These are phyloP conservation scores for Cinclus mexicanus DNA, from an alignment of 2,113 vertebrate species.

Conservation along the genomic window DNA sequence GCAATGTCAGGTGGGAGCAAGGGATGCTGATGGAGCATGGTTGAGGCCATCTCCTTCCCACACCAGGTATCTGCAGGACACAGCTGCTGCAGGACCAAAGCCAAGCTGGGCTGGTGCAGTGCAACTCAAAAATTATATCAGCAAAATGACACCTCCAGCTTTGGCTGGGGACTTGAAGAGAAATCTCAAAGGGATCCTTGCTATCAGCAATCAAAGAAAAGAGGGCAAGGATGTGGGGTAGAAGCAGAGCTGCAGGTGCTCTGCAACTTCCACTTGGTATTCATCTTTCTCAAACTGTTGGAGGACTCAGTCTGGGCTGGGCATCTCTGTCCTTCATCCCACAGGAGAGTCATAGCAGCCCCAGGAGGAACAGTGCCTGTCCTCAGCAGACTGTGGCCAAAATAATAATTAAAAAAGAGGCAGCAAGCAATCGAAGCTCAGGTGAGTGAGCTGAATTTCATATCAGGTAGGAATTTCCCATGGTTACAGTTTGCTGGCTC, in stretches of 20 bases:
- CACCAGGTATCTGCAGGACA: not conserved
- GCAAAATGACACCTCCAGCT: conserved; percentile 7
- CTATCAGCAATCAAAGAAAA: not conserved
- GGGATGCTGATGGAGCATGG: not conserved
- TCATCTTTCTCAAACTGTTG: not conserved
- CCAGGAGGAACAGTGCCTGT: not conserved
- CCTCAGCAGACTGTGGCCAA: not conserved
- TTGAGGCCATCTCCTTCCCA: not conserved
- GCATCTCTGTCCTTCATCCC: not conserved
- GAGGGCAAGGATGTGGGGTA: not conserved
- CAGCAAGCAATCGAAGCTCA: not conserved
- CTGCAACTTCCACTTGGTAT: not conserved
- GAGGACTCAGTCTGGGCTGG: not conserved
- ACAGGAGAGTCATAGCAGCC: not conserved
- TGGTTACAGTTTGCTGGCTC: conserved; percentile 8
- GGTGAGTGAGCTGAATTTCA: conserved; percentile 26
- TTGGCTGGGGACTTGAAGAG: not conserved
- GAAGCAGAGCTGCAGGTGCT: not conserved
- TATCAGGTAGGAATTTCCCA: conserved; percentile 35
- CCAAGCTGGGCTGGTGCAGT: not conserved
- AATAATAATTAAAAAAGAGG: not conserved
- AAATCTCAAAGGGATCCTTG: not conserved
- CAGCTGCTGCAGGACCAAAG: conserved; percentile 31
- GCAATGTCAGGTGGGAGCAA: not conserved
- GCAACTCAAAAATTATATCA: not conserved